A percentile compares a stretch with the other conserved stretches of the same genome.
Evolutionary conservation across 2,113 vertebrate species (phyloP).

Genomic region (Apaloderma vittatum): DNA sequence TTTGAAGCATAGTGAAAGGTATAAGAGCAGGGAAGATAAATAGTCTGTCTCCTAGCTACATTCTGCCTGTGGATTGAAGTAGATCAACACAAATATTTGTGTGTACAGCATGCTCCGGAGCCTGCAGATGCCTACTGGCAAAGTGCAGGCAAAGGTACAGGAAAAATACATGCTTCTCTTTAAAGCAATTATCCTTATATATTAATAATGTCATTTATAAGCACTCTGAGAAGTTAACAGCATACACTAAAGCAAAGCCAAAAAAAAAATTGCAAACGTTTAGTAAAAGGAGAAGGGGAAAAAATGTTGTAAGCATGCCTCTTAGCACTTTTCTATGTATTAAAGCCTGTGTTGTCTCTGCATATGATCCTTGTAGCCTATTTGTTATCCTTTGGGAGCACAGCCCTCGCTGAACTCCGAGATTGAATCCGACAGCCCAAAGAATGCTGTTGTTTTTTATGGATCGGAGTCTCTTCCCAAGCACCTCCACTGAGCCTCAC

Average conservation of each 20-base stretch:
- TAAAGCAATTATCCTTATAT: constrained; percentile 57
- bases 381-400: constrained; percentile 53
- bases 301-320: not conserved
- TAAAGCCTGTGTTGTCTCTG: constrained; percentile 19
- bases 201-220: constrained; percentile 65
- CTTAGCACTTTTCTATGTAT: constrained; percentile 13
- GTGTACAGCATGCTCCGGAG: not conserved
- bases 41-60: constrained; percentile 59
- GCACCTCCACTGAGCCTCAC: not conserved
- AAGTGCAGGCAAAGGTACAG: constrained; percentile 58
- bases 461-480: not conserved
- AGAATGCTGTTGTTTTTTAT: not conserved
- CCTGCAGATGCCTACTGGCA: constrained; percentile 58
- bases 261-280: not conserved
- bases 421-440: constrained; percentile 25
- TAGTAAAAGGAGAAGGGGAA: not conserved
- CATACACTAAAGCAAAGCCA: not conserved
- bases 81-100: constrained; percentile 65
- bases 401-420: not conserved
- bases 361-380: not conserved
- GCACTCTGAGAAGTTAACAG: constrained; percentile 13
- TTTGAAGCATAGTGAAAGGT: constrained; percentile 27
- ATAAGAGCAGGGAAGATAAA: constrained; percentile 50
- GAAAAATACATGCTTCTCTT: constrained; percentile 31
- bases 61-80: constrained; percentile 66